These are phyloP conservation scores for Macropodus opercularis DNA, from an alignment of 2,797 vertebrate species.

Conservation along the genomic window DNA sequence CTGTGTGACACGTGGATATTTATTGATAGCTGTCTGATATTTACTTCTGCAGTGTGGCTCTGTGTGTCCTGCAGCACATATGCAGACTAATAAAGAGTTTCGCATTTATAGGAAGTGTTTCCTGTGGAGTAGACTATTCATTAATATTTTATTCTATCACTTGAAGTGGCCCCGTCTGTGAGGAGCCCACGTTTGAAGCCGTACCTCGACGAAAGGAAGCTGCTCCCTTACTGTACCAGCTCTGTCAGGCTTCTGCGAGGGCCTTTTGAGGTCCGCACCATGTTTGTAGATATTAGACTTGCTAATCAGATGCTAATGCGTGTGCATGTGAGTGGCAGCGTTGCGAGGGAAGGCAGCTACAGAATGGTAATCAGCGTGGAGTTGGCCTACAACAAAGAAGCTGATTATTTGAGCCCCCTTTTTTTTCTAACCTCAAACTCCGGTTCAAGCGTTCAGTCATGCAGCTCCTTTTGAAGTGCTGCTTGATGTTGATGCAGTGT, in stretches of 20 bases:
- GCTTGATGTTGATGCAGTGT: slow-evolving; percentile 34
- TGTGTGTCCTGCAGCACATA: slow-evolving; percentile 19
- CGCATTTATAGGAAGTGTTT: slow-evolving; percentile 39
- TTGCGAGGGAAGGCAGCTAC: slow-evolving; percentile 58
- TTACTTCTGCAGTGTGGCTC: slow-evolving; percentile 29
- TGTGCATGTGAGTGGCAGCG: slow-evolving; percentile 61
- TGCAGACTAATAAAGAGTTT: slow-evolving; percentile 40
- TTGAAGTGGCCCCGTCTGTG: slow-evolving; percentile 25
- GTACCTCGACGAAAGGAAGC: slow-evolving; percentile 27
- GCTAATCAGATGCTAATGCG: slow-evolving; percentile 81
- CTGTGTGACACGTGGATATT: no score
- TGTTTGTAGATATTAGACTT: slow-evolving; percentile 77
- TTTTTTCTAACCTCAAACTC: slow-evolving; percentile 38
- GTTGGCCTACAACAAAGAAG: slow-evolving; percentile 68
- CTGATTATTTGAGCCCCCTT: slow-evolving; percentile 71
- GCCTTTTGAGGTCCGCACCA: slow-evolving; percentile 46
- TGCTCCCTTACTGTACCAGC: slow-evolving; percentile 39
- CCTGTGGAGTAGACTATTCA: slow-evolving; percentile 28
- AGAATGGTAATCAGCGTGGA: slow-evolving; percentile 77
- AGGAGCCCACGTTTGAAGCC: slow-evolving; percentile 47
- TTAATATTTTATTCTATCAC: no score
- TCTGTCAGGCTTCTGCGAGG: slow-evolving; percentile 33
- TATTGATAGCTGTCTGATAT: no score
- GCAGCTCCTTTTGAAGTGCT: slow-evolving; percentile 41
- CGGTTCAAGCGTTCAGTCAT: slow-evolving; percentile 45